Evolutionary conservation across 2,113 vertebrate genomes (phyloP).

Genomic region (Amblyornis subalaris): DNA sequence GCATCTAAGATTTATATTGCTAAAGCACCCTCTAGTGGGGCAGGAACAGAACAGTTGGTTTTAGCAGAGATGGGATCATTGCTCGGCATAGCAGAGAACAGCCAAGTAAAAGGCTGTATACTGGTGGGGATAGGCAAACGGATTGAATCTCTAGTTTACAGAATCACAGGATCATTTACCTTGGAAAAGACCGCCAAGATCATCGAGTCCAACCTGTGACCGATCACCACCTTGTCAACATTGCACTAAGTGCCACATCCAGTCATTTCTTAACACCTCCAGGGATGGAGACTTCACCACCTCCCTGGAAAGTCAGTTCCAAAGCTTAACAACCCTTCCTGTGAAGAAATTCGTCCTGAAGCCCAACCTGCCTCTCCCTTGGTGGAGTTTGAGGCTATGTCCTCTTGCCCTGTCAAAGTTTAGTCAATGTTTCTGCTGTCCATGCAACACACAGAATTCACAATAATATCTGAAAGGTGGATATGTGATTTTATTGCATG

Average conservation of each 20-base stretch:
- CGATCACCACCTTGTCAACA: background rate
- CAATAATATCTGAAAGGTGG: background rate
- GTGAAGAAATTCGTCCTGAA: background rate
- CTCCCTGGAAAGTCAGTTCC: background rate
- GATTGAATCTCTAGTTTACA: background rate
- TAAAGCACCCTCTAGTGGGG: constrained; percentile 81
- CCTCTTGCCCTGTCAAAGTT: background rate
- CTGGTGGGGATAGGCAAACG: background rate
- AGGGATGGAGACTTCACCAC: background rate
- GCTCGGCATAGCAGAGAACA: background rate
- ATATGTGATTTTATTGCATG: background rate
- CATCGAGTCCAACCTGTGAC: background rate
- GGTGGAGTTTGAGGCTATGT: background rate
- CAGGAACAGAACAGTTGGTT: constrained; percentile 23
- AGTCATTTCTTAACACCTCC: background rate
- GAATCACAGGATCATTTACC: background rate
- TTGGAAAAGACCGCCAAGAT: background rate
- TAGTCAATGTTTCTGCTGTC: background rate
- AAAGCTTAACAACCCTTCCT: background rate
- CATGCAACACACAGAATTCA: background rate
- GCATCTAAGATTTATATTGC: constrained; percentile 66
- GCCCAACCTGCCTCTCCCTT: background rate
- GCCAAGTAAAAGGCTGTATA: background rate
- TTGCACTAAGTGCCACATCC: background rate
- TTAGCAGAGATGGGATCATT: background rate